Conservation (phyloP, 2,888 invertebrate species). For the Tupiocoris notatus region DNA sequence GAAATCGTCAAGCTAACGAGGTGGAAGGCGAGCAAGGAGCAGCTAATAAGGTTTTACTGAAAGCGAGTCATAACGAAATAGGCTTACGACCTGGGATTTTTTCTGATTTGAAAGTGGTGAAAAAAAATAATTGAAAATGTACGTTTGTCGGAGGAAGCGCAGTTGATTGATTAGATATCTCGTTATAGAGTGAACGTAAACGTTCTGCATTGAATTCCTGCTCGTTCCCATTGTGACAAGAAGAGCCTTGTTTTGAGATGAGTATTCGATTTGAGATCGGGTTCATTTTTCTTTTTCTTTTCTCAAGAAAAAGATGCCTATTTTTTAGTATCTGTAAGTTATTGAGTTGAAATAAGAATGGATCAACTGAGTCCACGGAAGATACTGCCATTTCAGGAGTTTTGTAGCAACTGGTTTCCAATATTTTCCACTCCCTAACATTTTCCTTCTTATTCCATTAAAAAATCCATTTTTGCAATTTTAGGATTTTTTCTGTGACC, state of each 20-base stretch:
- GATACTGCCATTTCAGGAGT: too few relatives aligned
- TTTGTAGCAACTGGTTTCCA: too few relatives aligned
- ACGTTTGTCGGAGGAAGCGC: not conserved
- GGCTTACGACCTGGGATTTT: not conserved
- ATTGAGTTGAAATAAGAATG: too few relatives aligned
- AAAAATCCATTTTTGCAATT: too few relatives aligned
- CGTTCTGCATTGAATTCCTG: too few relatives aligned
- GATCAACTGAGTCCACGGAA: too few relatives aligned
- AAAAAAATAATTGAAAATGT: not conserved
- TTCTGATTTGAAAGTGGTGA: not conserved
- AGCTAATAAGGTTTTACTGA: not conserved
- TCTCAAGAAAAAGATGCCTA: not conserved
- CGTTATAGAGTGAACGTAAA: not conserved
- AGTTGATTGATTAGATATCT: not conserved
- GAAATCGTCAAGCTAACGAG: not conserved
- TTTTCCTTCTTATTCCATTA: too few relatives aligned
- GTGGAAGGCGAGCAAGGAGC: not conserved
- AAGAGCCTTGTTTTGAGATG: too few relatives aligned
- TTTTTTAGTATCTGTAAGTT: too few relatives aligned
- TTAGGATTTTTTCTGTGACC: too few relatives aligned
- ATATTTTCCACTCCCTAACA: too few relatives aligned
- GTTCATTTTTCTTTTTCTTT: not conserved
- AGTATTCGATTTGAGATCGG: not conserved
- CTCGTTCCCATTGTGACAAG: too few relatives aligned
- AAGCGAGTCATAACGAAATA: not conserved